A percentile compares a stretch with the other conserved stretches of the same genome.
Conservation (phyloP, 2,888 invertebrate genomes). For the Ethmia dodecea region DNA sequence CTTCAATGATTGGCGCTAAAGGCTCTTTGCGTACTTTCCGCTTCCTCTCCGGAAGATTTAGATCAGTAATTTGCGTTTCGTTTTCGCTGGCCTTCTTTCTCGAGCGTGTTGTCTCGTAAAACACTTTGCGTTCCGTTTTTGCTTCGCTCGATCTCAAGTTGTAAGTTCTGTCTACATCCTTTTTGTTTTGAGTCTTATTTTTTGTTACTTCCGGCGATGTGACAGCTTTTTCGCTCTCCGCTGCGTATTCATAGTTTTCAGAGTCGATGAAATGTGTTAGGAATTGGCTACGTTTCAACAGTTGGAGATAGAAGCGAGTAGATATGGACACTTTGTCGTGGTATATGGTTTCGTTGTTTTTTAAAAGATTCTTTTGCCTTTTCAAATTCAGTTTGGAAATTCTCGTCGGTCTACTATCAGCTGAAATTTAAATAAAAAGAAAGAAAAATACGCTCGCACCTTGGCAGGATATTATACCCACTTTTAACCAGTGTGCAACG, state of each 20-base stretch:
- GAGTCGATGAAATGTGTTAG: slow-evolving; percentile 46
- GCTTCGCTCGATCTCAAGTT: slow-evolving; percentile 56
- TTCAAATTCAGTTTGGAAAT: slow-evolving; percentile 38
- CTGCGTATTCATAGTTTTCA: slow-evolving; percentile 60
- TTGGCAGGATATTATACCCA: too few species aligned
- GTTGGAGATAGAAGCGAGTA: slow-evolving; percentile 61
- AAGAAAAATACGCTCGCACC: too few species aligned
- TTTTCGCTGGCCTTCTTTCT: slow-evolving; percentile 22
- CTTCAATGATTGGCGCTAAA: slow-evolving; percentile 61
- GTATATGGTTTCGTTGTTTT: slow-evolving; percentile 56
- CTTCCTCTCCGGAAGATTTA: slow-evolving; percentile 22
- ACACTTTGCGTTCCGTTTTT: slow-evolving; percentile 52
- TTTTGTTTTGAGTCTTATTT: slow-evolving; percentile 33
- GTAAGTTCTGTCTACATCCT: slow-evolving; percentile 45
- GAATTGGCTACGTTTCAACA: slow-evolving; percentile 61
- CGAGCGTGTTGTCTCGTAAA: slow-evolving; percentile 36
- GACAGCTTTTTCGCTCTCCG: slow-evolving; percentile 50
- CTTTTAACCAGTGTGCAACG: too few species aligned
- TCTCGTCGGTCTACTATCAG: slow-evolving; percentile 35
- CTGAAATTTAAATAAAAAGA: slow-evolving; percentile 28
- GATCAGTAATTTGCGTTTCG: slow-evolving; percentile 21
- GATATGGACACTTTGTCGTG: slow-evolving; percentile 66
- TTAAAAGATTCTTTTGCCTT: slow-evolving; percentile 50
- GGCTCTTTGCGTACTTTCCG: slow-evolving; percentile 41
- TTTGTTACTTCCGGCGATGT: slow-evolving; percentile 34